Percentiles rank a stretch among this genome's conserved stretches.
These are phyloP conservation scores for Perithous albicinctus DNA, from an alignment of 2,888 invertebrate genomes.

Conservation along the genomic window DNA sequence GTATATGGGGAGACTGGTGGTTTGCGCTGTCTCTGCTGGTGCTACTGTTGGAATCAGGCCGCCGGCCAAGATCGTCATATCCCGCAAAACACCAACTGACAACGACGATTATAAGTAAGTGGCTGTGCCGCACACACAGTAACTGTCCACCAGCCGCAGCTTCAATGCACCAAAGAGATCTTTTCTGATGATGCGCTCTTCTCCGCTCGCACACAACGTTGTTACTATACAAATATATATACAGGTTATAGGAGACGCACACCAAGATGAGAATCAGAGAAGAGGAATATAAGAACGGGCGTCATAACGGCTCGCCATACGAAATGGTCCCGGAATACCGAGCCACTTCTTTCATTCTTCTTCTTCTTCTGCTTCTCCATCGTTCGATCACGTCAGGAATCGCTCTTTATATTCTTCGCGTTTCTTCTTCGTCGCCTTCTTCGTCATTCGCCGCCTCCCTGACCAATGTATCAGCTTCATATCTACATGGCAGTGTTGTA, in stretches of 20 bases:
- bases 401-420: constrained; percentile 60
- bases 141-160: constrained; percentile 17
- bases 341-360: constrained; percentile 48
- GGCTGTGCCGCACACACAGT: constrained; percentile 52
- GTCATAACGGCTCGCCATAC: constrained; percentile 71
- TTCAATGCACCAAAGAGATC: constrained; percentile 52
- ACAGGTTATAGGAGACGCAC: constrained; percentile 29
- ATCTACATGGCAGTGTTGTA: constrained; percentile 16
- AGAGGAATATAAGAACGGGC: constrained; percentile 65
- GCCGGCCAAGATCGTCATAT: constrained; percentile 73
- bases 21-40: constrained; percentile 54
- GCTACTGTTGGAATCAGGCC: constrained; percentile 63
- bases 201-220: background rate
- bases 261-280: constrained; percentile 49
- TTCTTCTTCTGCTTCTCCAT: constrained; percentile 18
- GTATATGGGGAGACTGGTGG: constrained; percentile 79
- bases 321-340: constrained; percentile 68
- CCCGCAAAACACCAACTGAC: constrained; percentile 76
- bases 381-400: constrained; percentile 46
- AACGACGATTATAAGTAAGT: constrained; percentile 77
- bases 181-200: constrained; percentile 45
- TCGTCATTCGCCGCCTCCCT: constrained; percentile 69
- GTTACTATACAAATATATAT: background rate
- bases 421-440: constrained; percentile 71
- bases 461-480: constrained; percentile 66